Evolutionary conservation across 2,888 invertebrate genomes (phyloP).

Genomic region (Hanleya hanleyi): DNA sequence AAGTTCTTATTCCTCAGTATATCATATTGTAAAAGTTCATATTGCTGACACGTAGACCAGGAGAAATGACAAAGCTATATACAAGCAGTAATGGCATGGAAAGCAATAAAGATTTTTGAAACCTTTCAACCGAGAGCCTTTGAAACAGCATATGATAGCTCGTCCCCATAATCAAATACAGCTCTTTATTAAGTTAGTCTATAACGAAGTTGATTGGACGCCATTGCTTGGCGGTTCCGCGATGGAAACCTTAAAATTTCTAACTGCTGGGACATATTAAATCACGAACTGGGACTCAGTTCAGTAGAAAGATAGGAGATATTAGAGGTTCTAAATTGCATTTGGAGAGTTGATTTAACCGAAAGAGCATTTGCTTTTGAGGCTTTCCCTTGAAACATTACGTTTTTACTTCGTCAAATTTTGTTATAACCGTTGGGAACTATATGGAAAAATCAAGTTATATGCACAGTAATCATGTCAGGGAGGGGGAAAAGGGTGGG

Average conservation of each 20-base stretch:
- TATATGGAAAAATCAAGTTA: background rate
- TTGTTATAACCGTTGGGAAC: no score
- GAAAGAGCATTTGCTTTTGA: background rate
- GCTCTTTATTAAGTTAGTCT: background rate
- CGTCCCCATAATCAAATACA: background rate
- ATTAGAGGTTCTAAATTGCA: conserved; percentile 1
- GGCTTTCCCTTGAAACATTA: no score
- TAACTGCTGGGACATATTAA: background rate
- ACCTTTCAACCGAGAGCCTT: background rate
- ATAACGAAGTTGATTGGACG: background rate
- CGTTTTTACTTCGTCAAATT: background rate
- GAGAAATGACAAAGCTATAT: no score
- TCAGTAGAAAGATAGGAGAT: background rate
- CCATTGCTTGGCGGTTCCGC: background rate
- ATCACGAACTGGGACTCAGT: background rate
- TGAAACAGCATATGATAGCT: background rate
- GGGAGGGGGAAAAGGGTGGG: background rate
- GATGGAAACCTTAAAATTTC: background rate
- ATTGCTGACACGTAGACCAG: no score
- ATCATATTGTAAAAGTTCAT: no score
- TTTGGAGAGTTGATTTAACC: conserved; percentile 1
- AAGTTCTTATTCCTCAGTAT: no score
- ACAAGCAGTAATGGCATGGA: no score
- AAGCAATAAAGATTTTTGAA: background rate
- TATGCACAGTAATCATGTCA: background rate